phyloP scores from a whole-genome alignment of 2,113 vertebrate species.

The Conger conger region DNA sequence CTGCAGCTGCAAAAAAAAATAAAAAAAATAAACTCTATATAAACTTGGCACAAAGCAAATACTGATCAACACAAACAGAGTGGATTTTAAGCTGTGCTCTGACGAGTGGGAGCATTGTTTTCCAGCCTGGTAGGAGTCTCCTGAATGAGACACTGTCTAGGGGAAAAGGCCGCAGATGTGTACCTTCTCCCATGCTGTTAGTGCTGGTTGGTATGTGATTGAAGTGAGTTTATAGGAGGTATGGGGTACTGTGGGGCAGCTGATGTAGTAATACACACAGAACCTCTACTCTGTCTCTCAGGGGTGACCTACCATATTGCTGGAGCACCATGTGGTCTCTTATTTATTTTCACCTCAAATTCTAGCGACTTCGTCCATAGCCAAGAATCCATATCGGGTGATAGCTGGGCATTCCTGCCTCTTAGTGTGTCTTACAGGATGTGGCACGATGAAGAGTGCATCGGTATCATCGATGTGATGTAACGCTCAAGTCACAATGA shows the following conservation, averaged over 20 bases:
- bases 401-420: not conserved
- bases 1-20: not conserved
- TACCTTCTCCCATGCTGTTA: not conserved
- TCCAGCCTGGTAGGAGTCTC: no score
- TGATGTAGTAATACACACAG: not conserved
- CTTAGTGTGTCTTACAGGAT: slow-evolving; percentile 4
- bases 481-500: not conserved
- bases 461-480: not conserved
- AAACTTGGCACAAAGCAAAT: not conserved
- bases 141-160: not conserved
- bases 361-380: no score
- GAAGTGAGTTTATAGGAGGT: not conserved
- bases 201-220: not conserved
- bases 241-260: not conserved
- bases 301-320: no score
- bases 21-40: not conserved
- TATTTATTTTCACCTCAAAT: no score
- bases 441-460: not conserved
- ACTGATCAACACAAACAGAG: not conserved
- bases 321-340: no score
- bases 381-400: no score
- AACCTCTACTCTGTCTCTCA: not conserved
- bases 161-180: no score
- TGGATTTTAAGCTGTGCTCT: not conserved
- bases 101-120: not conserved